phyloP scores from a whole-genome alignment of 2,888 invertebrate species.

The Ernsta delagoae region DNA sequence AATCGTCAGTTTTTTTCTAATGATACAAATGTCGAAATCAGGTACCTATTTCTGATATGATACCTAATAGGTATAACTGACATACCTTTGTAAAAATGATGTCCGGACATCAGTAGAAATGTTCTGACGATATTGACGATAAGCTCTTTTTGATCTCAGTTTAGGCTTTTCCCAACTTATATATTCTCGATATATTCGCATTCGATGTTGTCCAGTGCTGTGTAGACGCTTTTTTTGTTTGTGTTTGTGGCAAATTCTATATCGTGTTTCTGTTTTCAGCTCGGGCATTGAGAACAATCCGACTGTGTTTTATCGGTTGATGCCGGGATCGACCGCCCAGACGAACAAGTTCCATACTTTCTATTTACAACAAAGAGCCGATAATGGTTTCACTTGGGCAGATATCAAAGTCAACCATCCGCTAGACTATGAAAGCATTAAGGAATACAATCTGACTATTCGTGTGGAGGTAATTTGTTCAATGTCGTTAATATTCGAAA shows the following conservation, averaged over 20 bases:
- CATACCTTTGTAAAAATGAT: no score
- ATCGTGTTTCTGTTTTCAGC: conserved; percentile 84
- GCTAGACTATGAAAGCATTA: conserved; percentile 96
- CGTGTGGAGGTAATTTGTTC: conserved; percentile 93
- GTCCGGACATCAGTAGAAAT: no score
- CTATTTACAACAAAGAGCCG: conserved; percentile 96
- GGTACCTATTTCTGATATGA: no score
- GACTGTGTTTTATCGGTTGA: conserved; percentile 97
- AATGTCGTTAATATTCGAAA: background rate
- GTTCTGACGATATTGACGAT: background rate
- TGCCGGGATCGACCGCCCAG: conserved; percentile 98
- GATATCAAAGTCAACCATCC: conserved; percentile 98
- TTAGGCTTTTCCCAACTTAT: conserved; percentile 22
- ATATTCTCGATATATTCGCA: conserved; percentile 38
- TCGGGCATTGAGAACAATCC: conserved; percentile 98
- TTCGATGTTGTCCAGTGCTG: conserved; percentile 62
- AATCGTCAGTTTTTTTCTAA: no score
- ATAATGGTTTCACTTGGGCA: conserved; percentile 97
- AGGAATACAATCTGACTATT: conserved; percentile 97
- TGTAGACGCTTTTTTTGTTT: conserved; percentile 50
- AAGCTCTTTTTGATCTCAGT: conserved; percentile 21
- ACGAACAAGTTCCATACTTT: conserved; percentile 98
- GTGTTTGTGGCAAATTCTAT: conserved; percentile 40
- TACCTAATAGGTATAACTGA: no score
- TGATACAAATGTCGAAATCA: no score